Conservation (phyloP, 2,888 invertebrate species). For the Drosophila differens region DNA sequence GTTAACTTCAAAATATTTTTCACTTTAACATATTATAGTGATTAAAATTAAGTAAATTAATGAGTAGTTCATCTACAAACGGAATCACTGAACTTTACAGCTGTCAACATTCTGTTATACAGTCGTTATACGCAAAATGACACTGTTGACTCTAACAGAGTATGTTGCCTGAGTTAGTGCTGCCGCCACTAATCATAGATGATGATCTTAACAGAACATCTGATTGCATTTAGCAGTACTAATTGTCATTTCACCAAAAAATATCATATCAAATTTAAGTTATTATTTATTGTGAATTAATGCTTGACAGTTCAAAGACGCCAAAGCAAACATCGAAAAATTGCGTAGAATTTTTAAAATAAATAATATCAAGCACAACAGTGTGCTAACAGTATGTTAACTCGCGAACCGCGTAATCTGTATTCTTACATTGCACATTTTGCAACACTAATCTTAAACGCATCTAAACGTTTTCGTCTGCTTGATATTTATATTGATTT, state of each 20-base stretch:
- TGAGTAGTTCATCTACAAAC: neutral
- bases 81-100: neutral
- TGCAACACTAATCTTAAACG: slow-evolving; percentile 35
- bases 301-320: neutral
- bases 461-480: slow-evolving; percentile 43
- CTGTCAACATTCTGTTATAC: slow-evolving; percentile 1
- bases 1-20: too few relatives aligned
- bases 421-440: slow-evolving; percentile 5
- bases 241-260: neutral
- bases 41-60: neutral
- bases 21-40: neutral
- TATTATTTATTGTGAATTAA: neutral
- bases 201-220: neutral
- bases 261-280: neutral
- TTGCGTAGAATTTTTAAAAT: neutral
- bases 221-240: neutral
- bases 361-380: neutral
- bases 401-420: neutral
- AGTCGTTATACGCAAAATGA: slow-evolving; percentile 1
- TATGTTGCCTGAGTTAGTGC: neutral
- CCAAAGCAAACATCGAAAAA: neutral
- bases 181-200: neutral
- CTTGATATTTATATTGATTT: neutral
- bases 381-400: neutral
- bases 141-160: neutral